These are phyloP conservation scores for Calidris pygmaea DNA, from an alignment of 2,113 vertebrate species.

Conservation along the genomic window DNA sequence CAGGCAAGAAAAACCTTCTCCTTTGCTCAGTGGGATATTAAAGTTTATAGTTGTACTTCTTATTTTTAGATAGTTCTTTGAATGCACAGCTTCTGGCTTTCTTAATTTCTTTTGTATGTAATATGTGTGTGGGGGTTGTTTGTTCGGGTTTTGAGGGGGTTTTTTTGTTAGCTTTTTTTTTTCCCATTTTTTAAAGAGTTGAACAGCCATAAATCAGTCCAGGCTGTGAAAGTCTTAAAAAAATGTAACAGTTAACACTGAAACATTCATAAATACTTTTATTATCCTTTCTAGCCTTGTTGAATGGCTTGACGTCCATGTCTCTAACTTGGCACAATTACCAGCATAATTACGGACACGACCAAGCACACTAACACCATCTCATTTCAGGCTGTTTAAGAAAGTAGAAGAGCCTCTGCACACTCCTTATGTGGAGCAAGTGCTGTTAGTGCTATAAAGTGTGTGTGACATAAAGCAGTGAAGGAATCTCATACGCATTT, in stretches of 20 bases:
- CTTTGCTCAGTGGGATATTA: constrained; percentile 25
- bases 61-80: constrained; percentile 52
- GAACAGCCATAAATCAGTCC: constrained; percentile 7
- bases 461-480: background rate
- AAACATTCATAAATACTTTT: constrained; percentile 48
- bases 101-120: constrained; percentile 36
- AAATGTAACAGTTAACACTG: background rate
- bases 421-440: background rate
- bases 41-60: constrained; percentile 31
- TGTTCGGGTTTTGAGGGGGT: background rate
- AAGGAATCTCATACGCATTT: background rate
- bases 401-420: background rate
- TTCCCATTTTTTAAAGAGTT: background rate
- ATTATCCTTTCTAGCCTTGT: constrained; percentile 35
- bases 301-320: background rate
- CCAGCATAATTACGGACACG: background rate
- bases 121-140: background rate
- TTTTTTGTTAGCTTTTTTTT: background rate
- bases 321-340: background rate
- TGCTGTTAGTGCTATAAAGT: background rate
- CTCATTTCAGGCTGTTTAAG: background rate
- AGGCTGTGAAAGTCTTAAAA: constrained; percentile 19
- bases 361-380: background rate
- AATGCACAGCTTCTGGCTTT: constrained; percentile 30
- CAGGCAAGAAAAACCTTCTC: constrained; percentile 30